Evolutionary conservation across 2,113 vertebrate genomes (phyloP).

Genomic region (Anser cygnoides): DNA sequence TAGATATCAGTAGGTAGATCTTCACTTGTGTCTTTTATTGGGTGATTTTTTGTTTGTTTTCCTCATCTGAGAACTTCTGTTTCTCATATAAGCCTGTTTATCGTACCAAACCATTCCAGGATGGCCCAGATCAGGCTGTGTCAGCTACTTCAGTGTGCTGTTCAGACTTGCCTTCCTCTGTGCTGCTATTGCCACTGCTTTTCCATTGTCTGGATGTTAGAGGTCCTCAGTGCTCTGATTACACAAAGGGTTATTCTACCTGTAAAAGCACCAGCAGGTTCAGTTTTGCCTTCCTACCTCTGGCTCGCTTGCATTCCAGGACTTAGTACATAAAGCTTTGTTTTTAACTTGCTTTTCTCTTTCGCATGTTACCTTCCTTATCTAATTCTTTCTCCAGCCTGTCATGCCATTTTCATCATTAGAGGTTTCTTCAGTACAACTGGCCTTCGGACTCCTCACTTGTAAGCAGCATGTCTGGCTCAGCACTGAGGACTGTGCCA

Average conservation of each 20-base stretch:
- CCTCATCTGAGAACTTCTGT: background rate
- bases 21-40: background rate
- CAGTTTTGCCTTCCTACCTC: background rate
- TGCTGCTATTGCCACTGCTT: background rate
- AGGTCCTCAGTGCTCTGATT: background rate
- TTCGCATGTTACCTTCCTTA: background rate
- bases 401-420: background rate
- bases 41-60: background rate
- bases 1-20: background rate
- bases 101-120: accelerated
- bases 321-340: background rate
- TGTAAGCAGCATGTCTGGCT: background rate
- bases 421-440: background rate
- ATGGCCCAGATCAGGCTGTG: background rate
- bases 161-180: background rate
- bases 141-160: background rate
- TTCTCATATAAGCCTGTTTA: background rate
- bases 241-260: accelerated
- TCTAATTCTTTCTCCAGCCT: background rate
- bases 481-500: background rate
- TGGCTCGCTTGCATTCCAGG: background rate
- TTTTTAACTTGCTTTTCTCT: background rate
- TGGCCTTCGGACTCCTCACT: background rate
- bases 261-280: background rate
- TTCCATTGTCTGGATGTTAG: background rate